Evolutionary conservation across 1,140 invertebrate genomes (phyloP), one percentile per base, ranked within the genome.

Genomic region (Drosophila cardini): DNA sequence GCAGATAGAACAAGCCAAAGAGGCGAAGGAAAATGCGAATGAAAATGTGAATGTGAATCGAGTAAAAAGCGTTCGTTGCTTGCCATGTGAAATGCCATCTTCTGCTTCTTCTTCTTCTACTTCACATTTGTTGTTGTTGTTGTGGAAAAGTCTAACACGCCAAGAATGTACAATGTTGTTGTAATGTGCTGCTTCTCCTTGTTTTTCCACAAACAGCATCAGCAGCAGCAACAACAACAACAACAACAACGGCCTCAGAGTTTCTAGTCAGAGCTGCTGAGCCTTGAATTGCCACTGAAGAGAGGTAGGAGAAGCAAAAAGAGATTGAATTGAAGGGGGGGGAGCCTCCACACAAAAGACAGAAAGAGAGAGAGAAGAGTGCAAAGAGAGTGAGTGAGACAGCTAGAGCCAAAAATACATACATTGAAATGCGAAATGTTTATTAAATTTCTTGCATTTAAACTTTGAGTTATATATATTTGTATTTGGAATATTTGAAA

Each of bases 371-470:
- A 26, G 21, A 26, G 21, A 26, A 26, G 5, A 1, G 21, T 4
- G 21, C 21, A 3, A 26, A 26, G n/a, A n/a, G n/a, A 26, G 21
- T 5, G 5, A 26, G 21, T 5, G 21, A 26, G 21, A 26, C 50
- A 67, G 65, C 72, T 71, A 42, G 73, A 68, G 40, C 67, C 83
- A 21, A 87, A 86, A 86, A 86, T 70, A 60, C 87, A 83, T 87
- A 83, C 79, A 46, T 26, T 26, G 21, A 26, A 26, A 74, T 80
- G 77, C 73, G 79, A 87, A 87, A 87, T 87, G 79, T 89, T 83
- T 87, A 87, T 87, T 87, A 87, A 87, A 87, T 87, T 87, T 87
- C 84, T 87, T 67, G 83, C 83, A 87, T 87, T 87, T 87, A 87
- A 87, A 84, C 83, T 78, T 48, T 58, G 60, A 70, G 71, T 67